These are phyloP conservation scores for Dicerorhinus sumatrensis DNA, from an alignment of 2,113 vertebrate species.

Conservation along the genomic window DNA sequence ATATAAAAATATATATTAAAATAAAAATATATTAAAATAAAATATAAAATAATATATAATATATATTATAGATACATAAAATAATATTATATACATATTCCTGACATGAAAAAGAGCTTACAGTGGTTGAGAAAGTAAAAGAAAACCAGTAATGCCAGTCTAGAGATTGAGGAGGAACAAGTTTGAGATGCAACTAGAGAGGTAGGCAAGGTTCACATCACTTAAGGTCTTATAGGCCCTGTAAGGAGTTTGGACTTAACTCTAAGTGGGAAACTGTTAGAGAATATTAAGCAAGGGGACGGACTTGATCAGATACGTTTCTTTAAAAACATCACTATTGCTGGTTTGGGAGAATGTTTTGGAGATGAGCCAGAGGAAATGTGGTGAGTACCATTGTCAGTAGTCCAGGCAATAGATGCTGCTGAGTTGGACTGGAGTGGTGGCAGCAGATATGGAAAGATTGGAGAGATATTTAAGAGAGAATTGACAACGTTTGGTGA, in stretches of 20 bases:
- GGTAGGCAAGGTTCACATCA: neutral
- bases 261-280: neutral
- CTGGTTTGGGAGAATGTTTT: neutral
- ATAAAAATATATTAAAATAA: too few species aligned
- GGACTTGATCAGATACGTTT: neutral
- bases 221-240: neutral
- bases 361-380: neutral
- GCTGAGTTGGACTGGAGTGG: neutral
- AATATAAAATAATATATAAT: neutral
- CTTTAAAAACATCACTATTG: neutral
- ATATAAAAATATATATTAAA: neutral
- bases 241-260: neutral
- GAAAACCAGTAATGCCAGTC: neutral
- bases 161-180: neutral
- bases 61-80: neutral
- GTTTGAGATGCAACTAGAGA: neutral
- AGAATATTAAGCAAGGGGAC: neutral
- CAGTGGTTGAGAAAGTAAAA: neutral
- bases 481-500: neutral
- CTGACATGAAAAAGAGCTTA: neutral
- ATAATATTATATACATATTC: neutral
- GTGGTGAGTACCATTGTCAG: neutral
- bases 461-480: neutral
- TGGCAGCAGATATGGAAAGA: neutral
- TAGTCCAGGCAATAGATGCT: neutral